Base-by-base conservation (phyloP, 1,140 invertebrate genomes). In the Brachionus calyciflorus region DNA sequence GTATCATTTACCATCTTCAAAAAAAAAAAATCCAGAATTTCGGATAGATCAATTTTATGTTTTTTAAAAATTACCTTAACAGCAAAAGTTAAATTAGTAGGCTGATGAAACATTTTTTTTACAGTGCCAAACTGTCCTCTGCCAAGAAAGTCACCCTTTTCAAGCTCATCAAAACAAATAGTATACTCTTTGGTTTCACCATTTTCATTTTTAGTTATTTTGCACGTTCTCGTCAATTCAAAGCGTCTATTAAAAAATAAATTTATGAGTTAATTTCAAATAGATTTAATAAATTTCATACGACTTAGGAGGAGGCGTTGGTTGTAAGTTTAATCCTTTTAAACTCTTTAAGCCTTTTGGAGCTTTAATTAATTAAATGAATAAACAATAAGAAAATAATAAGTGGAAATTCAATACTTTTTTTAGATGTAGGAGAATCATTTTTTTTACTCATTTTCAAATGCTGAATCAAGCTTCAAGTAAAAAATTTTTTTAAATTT, bases 21-120 rank as follows among this genome's bases (percentile, higher is more conserved):
- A 4, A 26, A 48, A n/a, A 12, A 46, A 2, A 24, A n/a, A 41
- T 10, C 24, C 1, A 24, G 21, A 19, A 37, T 55, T 40, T n/a
- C 37, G 17, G 33, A 2, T 68, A 28, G 2, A 2, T 44, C 9
- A 19, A n/a, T 14, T 21, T 51, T n/a, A 51, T 48, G 24, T 17
- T 21, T 26, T 17, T 70, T 46, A 7, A 12, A 21, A 48, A 46
- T 9, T 73, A 77, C 76, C 41, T 77, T 77, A 7, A 77, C 76
- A 30, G 76, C 76, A 14, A 77, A 63, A 24, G 24, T 63, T 40
- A n/a, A 12, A 28, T 77, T 77, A 14, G 33, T 21, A 14, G 55
- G 55, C 49, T 10, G 48, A 65, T 77, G 76, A 21, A 17, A n/a
- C 76, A 77, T 77, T 49, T 46, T 77, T 40, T 48, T 37, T 5